Base-by-base conservation (phyloP, 1,140 invertebrate genomes). In the Stenopsyche tienmushanensis region DNA sequence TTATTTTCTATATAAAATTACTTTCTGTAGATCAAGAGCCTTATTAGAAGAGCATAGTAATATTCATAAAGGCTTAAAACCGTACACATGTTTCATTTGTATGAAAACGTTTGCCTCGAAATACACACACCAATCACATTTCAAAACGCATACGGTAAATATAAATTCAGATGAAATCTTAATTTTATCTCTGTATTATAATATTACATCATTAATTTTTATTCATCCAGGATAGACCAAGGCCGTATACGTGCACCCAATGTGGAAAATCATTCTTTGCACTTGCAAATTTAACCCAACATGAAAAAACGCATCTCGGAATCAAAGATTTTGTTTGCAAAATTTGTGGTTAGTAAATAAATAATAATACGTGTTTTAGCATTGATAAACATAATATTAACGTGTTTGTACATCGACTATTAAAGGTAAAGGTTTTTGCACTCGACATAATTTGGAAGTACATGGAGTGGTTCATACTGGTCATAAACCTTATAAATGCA, bases 251-350 rank as follows among this genome's bases (percentile, higher is more conserved):
- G 39, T 92, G 90, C 69, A 72, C 73, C 2, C 78, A 84, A 23
- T 92, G 90, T 72, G 80, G 77, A 7, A 92, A 92, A 76, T 82
- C 85, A 5, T 92, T 92, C 76, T 80, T 91, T 50, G 90, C 86
- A 21, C 82, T 86, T 58, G 88, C 90, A 74, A 91, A 91, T 78
- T 74, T 91, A 0, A 82, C 77, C 34, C 89, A 90, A 58, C 89
- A 91, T 72, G 84, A 88, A 72, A 83, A 85, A 65, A 90, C 88
- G 0, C 89, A 90, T 71, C 82, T 83, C 7, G 86, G 86, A 0
- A 72, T 87, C 23, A 90, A 89, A 65, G 85, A 89, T 64, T 89
- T 84, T 71, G 75, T 88, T n/a, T 91, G 89, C 71, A 83, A 86
- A 63, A 78, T 87, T 23, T 91, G 89, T 69, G 85, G 88, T 84